Base-by-base conservation (phyloP, 2,888 invertebrate species). In the Drosophila peninsularis region DNA sequence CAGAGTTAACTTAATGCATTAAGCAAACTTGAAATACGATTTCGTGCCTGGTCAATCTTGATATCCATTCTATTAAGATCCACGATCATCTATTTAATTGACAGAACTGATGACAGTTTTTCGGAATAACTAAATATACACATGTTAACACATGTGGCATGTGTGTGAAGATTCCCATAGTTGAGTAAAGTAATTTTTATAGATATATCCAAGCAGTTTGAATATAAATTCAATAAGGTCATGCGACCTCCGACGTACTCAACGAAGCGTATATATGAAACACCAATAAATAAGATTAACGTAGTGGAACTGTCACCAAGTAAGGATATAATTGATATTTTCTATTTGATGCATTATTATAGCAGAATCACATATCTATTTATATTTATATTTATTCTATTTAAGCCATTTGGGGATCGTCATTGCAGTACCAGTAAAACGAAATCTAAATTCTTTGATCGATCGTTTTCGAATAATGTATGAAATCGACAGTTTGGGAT, bases 261-360 rank as follows among this genome's bases (percentile, higher is more conserved):
- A 73, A 11, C 47, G 44, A 64, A 77, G 52, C 70, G 66, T 64
- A 73, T 41, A 52, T 42, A 32, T 45, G 41, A 45, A 62, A 52
- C 53, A 47, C 17, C 57, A 67, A 76, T 61, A 69, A 65, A 56
- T 57, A 68, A 76, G 17, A 54, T 74, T 82, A 74, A 74, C 71
- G 80, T 74, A 54, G 61, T 82, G 83, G 80, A 80, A 80, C 83
- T 78, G 57, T 44, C 32, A 14, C 80, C 80, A 80, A 66, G 65
- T 82, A 71, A 62, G 80, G 78, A 75, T 54, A 70, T 67, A 73
- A 71, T 70, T 75, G 45, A 11, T 32, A 24, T 47, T 55, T 62
- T 21, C 19, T 37, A 50, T 58, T 60, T 10, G 10, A 45, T 64
- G 34, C 19, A 21, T 47, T 45, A n/a, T 41, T 24, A 39, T 21